A percentile compares a stretch with the other conserved stretches of the same genome.
Conservation (phyloP, 2,888 invertebrate species). For the Chirona hameri region DNA sequence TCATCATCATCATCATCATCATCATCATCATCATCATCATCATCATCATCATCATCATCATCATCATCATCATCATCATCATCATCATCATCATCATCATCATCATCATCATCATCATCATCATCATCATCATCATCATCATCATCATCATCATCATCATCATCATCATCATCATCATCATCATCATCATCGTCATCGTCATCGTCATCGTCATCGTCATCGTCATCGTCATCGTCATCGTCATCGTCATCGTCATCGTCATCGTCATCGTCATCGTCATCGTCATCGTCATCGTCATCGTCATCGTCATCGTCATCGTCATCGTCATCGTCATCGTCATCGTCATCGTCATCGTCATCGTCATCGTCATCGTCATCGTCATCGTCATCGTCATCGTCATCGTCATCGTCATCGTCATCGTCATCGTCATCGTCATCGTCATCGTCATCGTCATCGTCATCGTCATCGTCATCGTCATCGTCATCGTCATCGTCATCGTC, state of each 20-base stretch:
- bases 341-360: conserved; percentile 5
- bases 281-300: not conserved
- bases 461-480: conserved; percentile 22
- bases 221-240: conserved; percentile 22
- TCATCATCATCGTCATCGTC: conserved; percentile 10
- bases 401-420: conserved; percentile 22
- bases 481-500: conserved; percentile 10
- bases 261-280: conserved; percentile 22
- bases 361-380: conserved; percentile 22
- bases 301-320: conserved; percentile 8
- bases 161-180: conserved; percentile 11
- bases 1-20: conserved; percentile 22
- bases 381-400: conserved; percentile 22
- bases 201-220: conserved; percentile 5
- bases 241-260: conserved; percentile 5
- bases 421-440: conserved; percentile 22
- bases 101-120: conserved; percentile 22
- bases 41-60: conserved; percentile 22
- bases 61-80: conserved; percentile 22
- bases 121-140: conserved; percentile 22
- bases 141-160: conserved; percentile 22
- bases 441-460: conserved; percentile 22
- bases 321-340: conserved; percentile 22
- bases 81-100: conserved; percentile 22
- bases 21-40: conserved; percentile 22